Percentiles rank a stretch among this genome's conserved stretches.
Evolutionary conservation across 2,113 vertebrate genomes (phyloP).

Genomic region (Talpa occidentalis): DNA sequence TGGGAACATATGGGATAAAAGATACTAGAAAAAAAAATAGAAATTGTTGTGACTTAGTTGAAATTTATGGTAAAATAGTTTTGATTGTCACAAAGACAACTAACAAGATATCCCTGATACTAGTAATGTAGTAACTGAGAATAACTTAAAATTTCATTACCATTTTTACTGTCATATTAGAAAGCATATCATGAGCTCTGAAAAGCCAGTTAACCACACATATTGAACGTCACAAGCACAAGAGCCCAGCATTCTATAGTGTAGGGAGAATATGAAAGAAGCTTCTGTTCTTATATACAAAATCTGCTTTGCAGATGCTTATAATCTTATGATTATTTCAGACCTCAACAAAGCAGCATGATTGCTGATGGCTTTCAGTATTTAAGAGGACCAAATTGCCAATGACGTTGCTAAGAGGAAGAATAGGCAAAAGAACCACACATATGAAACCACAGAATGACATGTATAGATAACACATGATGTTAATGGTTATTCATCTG

Average conservation of each 20-base stretch:
- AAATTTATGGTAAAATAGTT: conserved; percentile 60
- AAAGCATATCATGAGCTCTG: conserved; percentile 65
- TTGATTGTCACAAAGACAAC: conserved; percentile 61
- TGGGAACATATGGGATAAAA: conserved; percentile 12
- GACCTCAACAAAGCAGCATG: not conserved
- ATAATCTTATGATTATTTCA: conserved; percentile 6
- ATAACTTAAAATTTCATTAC: conserved; percentile 72
- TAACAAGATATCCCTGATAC: conserved; percentile 37
- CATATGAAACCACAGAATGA: not conserved
- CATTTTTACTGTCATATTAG: conserved; percentile 68
- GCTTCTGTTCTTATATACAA: not conserved
- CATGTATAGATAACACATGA: not conserved
- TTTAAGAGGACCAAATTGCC: conserved; percentile 17
- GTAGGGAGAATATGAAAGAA: not conserved
- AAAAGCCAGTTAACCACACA: conserved; percentile 28
- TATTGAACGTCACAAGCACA: not conserved
- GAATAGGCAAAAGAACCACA: not conserved
- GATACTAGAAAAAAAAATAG: not conserved
- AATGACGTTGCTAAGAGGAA: not conserved
- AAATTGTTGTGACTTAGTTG: conserved; percentile 40
- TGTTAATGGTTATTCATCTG: not conserved
- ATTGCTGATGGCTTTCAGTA: not conserved
- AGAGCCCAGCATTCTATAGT: not conserved
- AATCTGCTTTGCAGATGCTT: not conserved
- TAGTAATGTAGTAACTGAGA: conserved; percentile 64